Conservation (phyloP, 2,888 invertebrate genomes). For the Hemicrepidius hirtus region DNA sequence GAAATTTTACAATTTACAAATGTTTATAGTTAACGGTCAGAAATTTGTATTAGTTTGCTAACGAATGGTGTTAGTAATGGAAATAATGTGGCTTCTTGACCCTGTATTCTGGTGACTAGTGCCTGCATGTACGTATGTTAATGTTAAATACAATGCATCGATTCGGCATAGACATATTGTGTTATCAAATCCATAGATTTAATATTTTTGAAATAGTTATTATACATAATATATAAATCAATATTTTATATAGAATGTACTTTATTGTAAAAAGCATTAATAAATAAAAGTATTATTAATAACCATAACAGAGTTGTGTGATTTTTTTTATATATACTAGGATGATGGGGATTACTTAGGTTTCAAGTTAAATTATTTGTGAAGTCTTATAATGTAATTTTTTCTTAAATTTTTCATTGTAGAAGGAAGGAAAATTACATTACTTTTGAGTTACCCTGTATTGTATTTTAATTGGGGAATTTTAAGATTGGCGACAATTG, state of each 20-base stretch:
- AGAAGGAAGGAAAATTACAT: no score
- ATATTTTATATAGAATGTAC: constrained; percentile 48
- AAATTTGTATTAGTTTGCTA: constrained; percentile 10
- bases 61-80: background rate
- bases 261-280: constrained; percentile 29
- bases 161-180: constrained; percentile 16
- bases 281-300: constrained; percentile 36
- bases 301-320: constrained; percentile 23
- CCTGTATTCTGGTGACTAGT: constrained; percentile 30
- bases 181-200: constrained; percentile 37
- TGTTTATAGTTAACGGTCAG: background rate
- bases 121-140: constrained; percentile 28
- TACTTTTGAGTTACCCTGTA: no score
- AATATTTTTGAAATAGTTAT: constrained; percentile 50
- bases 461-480: no score
- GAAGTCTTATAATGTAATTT: no score
- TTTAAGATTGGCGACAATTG: no score
- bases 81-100: constrained; percentile 24
- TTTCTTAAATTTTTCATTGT: no score
- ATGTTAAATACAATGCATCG: constrained; percentile 25
- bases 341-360: no score
- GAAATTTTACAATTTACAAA: background rate
- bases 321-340: no score
- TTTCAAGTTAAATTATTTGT: no score
- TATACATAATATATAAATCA: constrained; percentile 34